phyloP scores from a whole-genome alignment of 2,113 vertebrate species.

The Poeciliopsis prolifica region DNA sequence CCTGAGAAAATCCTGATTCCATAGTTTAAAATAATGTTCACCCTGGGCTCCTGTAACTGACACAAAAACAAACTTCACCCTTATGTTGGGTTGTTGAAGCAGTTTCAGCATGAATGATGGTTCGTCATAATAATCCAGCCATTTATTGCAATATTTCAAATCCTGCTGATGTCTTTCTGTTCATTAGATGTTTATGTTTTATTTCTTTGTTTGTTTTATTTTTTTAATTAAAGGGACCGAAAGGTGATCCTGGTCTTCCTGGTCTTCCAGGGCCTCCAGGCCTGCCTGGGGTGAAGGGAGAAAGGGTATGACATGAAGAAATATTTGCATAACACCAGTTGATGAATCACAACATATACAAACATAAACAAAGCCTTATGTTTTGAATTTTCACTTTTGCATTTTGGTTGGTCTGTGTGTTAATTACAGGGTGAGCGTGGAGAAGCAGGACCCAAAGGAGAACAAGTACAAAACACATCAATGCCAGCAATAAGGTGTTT shows the following conservation, averaged over 20 bases:
- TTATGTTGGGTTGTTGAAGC: background rate
- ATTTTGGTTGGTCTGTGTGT: background rate
- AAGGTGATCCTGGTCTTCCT: conserved; percentile 89
- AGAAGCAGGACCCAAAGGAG: conserved; percentile 90
- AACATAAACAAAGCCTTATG: background rate
- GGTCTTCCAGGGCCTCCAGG: conserved; percentile 91
- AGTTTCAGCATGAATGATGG: background rate
- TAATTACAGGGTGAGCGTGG: conserved; percentile 86
- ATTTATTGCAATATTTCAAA: background rate
- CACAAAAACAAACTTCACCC: background rate
- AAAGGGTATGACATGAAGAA: conserved; percentile 84
- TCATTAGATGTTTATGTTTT: conserved; percentile 9
- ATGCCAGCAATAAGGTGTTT: background rate
- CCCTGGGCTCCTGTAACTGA: background rate
- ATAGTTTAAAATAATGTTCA: conserved; percentile 4
- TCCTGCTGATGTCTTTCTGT: conserved; percentile 2
- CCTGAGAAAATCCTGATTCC: conserved; percentile 22
- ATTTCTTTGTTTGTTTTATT: background rate
- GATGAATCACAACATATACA: conserved; percentile 50
- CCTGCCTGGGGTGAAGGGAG: conserved; percentile 88
- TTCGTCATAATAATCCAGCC: background rate
- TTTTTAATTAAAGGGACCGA: conserved; percentile 81
- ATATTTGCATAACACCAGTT: conserved; percentile 9
- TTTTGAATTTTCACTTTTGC: background rate
- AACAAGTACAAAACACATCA: conserved; percentile 81